Evolutionary conservation across 2,113 vertebrate species (phyloP), one percentile per base, ranked within the genome.

Genomic region (Heterotis niloticus): DNA sequence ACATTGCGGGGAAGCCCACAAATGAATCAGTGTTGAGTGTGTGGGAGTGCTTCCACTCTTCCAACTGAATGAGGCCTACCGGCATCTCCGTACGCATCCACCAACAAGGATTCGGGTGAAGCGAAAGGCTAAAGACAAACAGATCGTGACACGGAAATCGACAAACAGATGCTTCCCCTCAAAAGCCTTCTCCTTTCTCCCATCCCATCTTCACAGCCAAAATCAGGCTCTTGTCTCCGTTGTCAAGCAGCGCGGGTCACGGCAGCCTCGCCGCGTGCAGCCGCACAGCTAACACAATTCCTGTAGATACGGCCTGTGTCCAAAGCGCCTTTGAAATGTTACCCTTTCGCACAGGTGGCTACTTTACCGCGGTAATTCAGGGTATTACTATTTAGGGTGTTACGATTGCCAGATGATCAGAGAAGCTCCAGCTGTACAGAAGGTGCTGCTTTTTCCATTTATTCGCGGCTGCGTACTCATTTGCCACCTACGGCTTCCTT

Each of bases 321-420:
- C 87, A 89, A 88, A 82, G 34, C 3, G 34, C 7, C 87, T 86
- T 88, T 86, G 86, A 83, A 79, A 90, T 89, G 87, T 91, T 87
- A 82, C 73, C 14, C 64, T 85, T 86, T 83, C 81, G 82, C 86
- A 80, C 86, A 77, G 77, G 78, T 83, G 83, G 86, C 84, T 20
- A 17, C 12, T 62, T 62, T 62, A 62, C 20, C 12, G 20, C 59
- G 12, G 34, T 44, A 44, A 14, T 11, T 14, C 12, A 62, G 59
- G 13, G 59, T 11, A 62, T 4, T 44, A 44, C 34, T 4, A 2
- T 4, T 44, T 4, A 44, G 34, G 34, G 3, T 4, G 34, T 7
- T 44, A 44, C 34, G 7, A 7, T 7, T 44, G 34, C 34, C 34
- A 44, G 3, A 44, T 44, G 34, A 44, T 44, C 34, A 7, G 34